phyloP scores from a whole-genome alignment of 2,888 invertebrate species.

The Drosophila conformis region DNA sequence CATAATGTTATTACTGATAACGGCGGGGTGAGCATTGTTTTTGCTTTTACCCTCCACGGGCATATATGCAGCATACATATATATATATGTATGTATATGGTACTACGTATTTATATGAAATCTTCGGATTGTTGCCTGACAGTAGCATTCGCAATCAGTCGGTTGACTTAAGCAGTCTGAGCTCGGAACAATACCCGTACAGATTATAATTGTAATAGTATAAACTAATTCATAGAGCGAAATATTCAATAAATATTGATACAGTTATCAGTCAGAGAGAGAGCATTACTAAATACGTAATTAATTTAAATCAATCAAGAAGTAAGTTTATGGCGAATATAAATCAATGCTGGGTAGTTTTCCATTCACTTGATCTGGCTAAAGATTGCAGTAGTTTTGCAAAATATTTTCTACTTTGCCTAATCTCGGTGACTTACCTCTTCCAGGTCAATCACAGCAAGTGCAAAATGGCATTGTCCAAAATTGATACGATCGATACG shows the following conservation, averaged over 20 bases:
- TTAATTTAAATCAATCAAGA: slow-evolving; percentile 71
- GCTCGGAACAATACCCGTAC: slow-evolving; percentile 16
- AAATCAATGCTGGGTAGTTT: slow-evolving; percentile 43
- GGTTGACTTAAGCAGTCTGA: slow-evolving; percentile 39
- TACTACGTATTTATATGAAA: slow-evolving; percentile 44
- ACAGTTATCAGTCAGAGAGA: slow-evolving; percentile 30
- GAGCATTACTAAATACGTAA: slow-evolving; percentile 45
- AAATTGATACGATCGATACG: slow-evolving; percentile 67
- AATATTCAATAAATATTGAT: slow-evolving; percentile 22
- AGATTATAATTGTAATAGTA: neutral
- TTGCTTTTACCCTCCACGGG: slow-evolving; percentile 2
- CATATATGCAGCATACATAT: neutral
- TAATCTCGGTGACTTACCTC: neutral
- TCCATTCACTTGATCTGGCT: slow-evolving; percentile 36
- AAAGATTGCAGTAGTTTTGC: neutral
- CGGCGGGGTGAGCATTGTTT: slow-evolving; percentile 25
- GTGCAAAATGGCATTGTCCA: slow-evolving; percentile 81
- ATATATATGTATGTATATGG: slow-evolving; percentile 1
- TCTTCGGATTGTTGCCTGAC: slow-evolving; percentile 47
- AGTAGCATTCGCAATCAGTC: slow-evolving; percentile 45
- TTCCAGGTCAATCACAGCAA: slow-evolving; percentile 80
- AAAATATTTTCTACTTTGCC: neutral
- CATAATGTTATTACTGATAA: slow-evolving; percentile 26
- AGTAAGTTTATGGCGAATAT: slow-evolving; percentile 43
- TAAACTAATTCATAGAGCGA: slow-evolving; percentile 6